These are phyloP conservation scores for Chaetodon auriga DNA, from an alignment of 2,113 vertebrate genomes.

Conservation along the genomic window DNA sequence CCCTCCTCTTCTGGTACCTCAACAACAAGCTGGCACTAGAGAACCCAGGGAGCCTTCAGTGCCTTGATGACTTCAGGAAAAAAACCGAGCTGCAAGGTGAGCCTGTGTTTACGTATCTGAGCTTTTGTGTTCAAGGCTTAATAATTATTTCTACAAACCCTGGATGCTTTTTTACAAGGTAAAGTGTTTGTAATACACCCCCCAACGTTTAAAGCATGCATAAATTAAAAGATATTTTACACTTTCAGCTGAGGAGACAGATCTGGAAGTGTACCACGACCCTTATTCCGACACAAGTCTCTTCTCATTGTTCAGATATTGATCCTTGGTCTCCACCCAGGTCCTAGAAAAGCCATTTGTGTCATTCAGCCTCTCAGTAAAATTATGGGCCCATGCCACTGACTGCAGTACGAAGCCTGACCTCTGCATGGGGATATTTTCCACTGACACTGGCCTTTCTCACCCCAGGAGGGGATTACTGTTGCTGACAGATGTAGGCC, in stretches of 20 bases:
- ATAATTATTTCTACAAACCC: not conserved
- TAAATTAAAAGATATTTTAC: not conserved
- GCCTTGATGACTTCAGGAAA: slow-evolving; percentile 91
- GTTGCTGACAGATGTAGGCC: slow-evolving; percentile 54
- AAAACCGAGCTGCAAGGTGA: slow-evolving; percentile 89
- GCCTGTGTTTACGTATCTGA: slow-evolving; percentile 33
- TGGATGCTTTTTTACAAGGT: not conserved
- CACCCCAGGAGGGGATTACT: slow-evolving; percentile 35
- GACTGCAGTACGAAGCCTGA: slow-evolving; percentile 6
- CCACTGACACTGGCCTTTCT: slow-evolving; percentile 54
- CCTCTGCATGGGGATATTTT: slow-evolving; percentile 42
- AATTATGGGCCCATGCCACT: not conserved
- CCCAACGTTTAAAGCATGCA: not conserved
- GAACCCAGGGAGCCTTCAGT: slow-evolving; percentile 91
- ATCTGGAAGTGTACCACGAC: not conserved
- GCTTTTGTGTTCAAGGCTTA: not conserved
- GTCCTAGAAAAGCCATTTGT: not conserved
- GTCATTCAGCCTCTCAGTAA: not conserved
- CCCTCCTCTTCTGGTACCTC: slow-evolving; percentile 96
- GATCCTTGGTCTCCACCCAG: not conserved
- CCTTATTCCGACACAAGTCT: not conserved
- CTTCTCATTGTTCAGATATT: not conserved
- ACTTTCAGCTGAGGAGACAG: not conserved
- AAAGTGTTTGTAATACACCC: not conserved
- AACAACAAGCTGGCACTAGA: slow-evolving; percentile 97